A percentile compares a stretch with the other conserved stretches of the same genome.
Conservation (phyloP, 2,113 vertebrate genomes). For the Pachycephala philippinensis region DNA sequence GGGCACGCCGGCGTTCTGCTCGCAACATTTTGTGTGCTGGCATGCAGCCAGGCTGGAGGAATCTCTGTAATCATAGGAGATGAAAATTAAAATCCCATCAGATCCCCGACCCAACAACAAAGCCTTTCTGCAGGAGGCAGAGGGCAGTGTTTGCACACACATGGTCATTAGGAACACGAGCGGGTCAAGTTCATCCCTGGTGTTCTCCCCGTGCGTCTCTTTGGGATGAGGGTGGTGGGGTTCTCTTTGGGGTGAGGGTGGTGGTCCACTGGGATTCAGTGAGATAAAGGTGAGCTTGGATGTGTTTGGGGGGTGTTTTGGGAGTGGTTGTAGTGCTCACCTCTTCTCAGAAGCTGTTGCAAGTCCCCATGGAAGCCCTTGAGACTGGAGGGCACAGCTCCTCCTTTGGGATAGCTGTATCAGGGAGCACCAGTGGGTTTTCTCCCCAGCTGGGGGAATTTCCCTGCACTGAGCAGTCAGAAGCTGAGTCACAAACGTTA, state of each 20-base stretch:
- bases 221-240: background rate
- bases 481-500: background rate
- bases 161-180: background rate
- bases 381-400: background rate
- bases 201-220: background rate
- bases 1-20: fast-evolving
- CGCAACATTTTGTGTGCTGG: background rate
- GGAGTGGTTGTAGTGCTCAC: background rate
- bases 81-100: background rate
- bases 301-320: background rate
- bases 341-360: background rate
- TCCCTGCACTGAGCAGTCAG: background rate
- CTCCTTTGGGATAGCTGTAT: fast-evolving
- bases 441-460: background rate
- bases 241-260: background rate
- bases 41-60: background rate
- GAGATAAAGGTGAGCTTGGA: background rate
- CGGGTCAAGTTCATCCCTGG: background rate
- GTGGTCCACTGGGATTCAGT: background rate
- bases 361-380: background rate
- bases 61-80: background rate
- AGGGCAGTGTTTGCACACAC: constrained; percentile 59
- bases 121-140: constrained; percentile 43
- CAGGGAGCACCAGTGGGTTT: fast-evolving
- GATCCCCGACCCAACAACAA: background rate